A percentile compares a stretch with the other conserved stretches of the same genome.
Evolutionary conservation across 2,888 invertebrate species (phyloP).

Genomic region (Auanema freiburgensis): DNA sequence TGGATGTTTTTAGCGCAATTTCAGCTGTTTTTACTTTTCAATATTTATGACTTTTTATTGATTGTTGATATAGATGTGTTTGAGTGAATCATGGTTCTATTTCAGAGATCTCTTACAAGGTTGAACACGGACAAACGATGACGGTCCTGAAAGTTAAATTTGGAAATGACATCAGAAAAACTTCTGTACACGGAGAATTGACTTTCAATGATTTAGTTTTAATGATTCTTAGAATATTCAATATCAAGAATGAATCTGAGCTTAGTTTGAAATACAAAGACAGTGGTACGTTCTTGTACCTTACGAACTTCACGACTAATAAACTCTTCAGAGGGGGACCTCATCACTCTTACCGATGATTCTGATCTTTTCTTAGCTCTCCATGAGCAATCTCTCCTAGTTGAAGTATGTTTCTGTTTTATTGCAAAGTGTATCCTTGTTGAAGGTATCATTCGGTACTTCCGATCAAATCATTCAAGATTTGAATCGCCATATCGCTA

Average conservation of each 20-base stretch:
- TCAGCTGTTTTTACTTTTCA: not conserved
- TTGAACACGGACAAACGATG: constrained; percentile 25
- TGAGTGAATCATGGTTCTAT: not conserved
- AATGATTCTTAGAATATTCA: constrained; percentile 49
- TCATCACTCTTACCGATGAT: constrained; percentile 48
- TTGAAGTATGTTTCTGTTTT: constrained; percentile 2
- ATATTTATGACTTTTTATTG: constrained; percentile 1
- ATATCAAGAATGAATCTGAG: constrained; percentile 27
- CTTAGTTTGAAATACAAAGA: constrained; percentile 52
- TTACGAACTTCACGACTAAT: constrained; percentile 4
- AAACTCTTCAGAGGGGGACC: constrained; percentile 46
- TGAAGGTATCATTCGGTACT: not conserved
- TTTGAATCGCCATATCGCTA: not conserved
- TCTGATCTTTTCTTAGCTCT: constrained; percentile 49
- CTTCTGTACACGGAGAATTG: constrained; percentile 42
- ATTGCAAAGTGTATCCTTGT: not conserved
- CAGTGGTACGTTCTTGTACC: constrained; percentile 31
- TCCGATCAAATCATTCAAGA: not conserved
- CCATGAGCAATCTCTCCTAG: constrained; percentile 14
- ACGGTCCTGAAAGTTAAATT: constrained; percentile 45
- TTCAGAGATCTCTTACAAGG: constrained; percentile 16
- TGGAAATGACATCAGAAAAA: constrained; percentile 47
- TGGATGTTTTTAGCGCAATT: not conserved
- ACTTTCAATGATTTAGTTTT: constrained; percentile 45
- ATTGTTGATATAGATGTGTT: not conserved